A percentile compares a stretch with the other conserved stretches of the same genome.
These are phyloP conservation scores for Ailuropoda melanoleuca DNA, from an alignment of 2,113 vertebrate genomes.

Conservation along the genomic window DNA sequence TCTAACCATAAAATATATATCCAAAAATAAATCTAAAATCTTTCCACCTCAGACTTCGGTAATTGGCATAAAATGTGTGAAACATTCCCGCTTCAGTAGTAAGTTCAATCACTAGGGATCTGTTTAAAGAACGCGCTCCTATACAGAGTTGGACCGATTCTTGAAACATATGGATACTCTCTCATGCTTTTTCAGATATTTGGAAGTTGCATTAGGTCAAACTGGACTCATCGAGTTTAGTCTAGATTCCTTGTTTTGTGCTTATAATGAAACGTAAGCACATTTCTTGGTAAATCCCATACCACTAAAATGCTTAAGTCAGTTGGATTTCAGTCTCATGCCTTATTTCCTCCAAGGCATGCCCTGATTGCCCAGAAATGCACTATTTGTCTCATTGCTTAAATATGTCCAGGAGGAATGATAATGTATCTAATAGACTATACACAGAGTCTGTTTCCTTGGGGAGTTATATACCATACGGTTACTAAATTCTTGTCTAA, in stretches of 20 bases:
- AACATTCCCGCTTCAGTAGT: conserved; percentile 67
- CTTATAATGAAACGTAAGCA: conserved; percentile 73
- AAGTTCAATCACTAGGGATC: conserved; percentile 66
- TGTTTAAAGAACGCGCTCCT: conserved; percentile 59
- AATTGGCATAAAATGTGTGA: conserved; percentile 62
- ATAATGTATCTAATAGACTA: conserved; percentile 50
- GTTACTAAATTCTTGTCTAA: conserved; percentile 78
- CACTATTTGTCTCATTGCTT: conserved; percentile 77
- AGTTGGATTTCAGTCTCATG: conserved; percentile 78
- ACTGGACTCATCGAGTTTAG: conserved; percentile 64
- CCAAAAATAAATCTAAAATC: conserved; percentile 64
- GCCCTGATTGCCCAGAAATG: conserved; percentile 76
- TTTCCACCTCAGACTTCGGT: conserved; percentile 75
- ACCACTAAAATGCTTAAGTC: conserved; percentile 39
- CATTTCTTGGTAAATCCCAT: conserved; percentile 74
- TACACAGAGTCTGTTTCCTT: conserved; percentile 73
- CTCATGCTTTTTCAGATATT: conserved; percentile 48
- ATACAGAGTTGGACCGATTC: conserved; percentile 32
- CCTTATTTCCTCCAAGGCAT: conserved; percentile 81
- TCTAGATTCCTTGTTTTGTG: conserved; percentile 74
- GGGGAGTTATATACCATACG: conserved; percentile 79
- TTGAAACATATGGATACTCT: conserved; percentile 34
- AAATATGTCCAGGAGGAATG: conserved; percentile 68
- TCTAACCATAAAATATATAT: conserved; percentile 13
- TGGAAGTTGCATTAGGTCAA: conserved; percentile 56